These are phyloP conservation scores for Drosophila formosana DNA, from an alignment of 2,888 invertebrate genomes.

Conservation along the genomic window DNA sequence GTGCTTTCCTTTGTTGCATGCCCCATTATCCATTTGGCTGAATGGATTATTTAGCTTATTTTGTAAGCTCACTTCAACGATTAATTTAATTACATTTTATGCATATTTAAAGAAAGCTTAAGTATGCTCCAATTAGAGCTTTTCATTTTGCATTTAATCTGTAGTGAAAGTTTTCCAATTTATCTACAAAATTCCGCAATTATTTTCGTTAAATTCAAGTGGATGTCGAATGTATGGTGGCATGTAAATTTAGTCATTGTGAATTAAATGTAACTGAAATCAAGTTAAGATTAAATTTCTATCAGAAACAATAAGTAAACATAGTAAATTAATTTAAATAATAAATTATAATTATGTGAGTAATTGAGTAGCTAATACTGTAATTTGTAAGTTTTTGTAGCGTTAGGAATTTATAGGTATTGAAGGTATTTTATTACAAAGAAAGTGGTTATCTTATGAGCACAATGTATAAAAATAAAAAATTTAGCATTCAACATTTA, in stretches of 20 bases:
- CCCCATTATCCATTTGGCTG: slow-evolving; percentile 18
- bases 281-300: background rate
- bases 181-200: background rate
- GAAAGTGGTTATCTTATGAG: too few relatives aligned
- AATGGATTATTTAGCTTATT: slow-evolving; percentile 42
- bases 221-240: background rate
- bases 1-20: slow-evolving; percentile 31
- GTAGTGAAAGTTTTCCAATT: slow-evolving; percentile 1
- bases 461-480: too few relatives aligned
- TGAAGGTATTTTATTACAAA: too few relatives aligned
- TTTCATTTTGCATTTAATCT: slow-evolving; percentile 1
- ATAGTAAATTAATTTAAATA: background rate
- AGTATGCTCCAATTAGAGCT: slow-evolving; percentile 6
- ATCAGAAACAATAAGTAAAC: background rate
- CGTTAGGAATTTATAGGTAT: too few relatives aligned
- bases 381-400: background rate
- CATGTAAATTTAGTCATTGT: background rate
- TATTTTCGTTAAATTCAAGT: slow-evolving; percentile 4
- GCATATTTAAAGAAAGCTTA: slow-evolving; percentile 17
- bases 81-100: slow-evolving; percentile 18
- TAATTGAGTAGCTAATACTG: background rate
- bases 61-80: slow-evolving; percentile 6
- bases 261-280: background rate
- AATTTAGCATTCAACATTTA: too few relatives aligned
- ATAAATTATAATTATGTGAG: background rate